These are phyloP conservation scores for Ephialtes manifestator DNA, from an alignment of 2,888 invertebrate species.

Conservation along the genomic window DNA sequence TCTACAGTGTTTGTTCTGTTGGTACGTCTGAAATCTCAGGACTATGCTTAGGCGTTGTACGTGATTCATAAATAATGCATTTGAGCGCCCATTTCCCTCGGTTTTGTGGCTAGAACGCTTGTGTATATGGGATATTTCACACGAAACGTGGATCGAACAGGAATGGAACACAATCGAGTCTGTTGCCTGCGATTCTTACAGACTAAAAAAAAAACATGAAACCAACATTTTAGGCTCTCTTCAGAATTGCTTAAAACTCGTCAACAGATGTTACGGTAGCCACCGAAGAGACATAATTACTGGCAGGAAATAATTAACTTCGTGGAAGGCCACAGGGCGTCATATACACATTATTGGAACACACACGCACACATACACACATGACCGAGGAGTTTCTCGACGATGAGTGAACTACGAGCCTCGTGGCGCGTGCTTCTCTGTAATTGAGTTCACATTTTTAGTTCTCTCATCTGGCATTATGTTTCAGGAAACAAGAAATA, in stretches of 20 bases:
- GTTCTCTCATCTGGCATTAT: slow-evolving; percentile 46
- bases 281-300: slow-evolving; percentile 46
- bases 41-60: slow-evolving; percentile 77
- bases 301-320: slow-evolving; percentile 62
- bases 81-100: slow-evolving; percentile 45
- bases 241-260: slow-evolving; percentile 27
- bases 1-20: slow-evolving; percentile 69
- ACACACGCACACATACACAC: not conserved
- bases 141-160: slow-evolving; percentile 66
- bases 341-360: slow-evolving; percentile 15
- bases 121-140: slow-evolving; percentile 60
- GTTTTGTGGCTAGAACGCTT: slow-evolving; percentile 45
- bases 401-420: slow-evolving; percentile 58
- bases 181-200: slow-evolving; percentile 61
- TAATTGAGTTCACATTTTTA: slow-evolving; percentile 64
- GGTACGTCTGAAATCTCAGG: slow-evolving; percentile 80
- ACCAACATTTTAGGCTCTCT: not conserved
- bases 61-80: slow-evolving; percentile 83
- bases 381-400: not conserved
- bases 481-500: slow-evolving; percentile 58
- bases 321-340: slow-evolving; percentile 14
- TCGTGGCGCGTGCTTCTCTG: slow-evolving; percentile 53
- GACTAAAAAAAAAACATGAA: slow-evolving; percentile 25
- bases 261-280: slow-evolving; percentile 53
- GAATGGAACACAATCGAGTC: slow-evolving; percentile 60